phyloP scores from a whole-genome alignment of 2,113 vertebrate species.

The Sterrhoptilus dennistouni region DNA sequence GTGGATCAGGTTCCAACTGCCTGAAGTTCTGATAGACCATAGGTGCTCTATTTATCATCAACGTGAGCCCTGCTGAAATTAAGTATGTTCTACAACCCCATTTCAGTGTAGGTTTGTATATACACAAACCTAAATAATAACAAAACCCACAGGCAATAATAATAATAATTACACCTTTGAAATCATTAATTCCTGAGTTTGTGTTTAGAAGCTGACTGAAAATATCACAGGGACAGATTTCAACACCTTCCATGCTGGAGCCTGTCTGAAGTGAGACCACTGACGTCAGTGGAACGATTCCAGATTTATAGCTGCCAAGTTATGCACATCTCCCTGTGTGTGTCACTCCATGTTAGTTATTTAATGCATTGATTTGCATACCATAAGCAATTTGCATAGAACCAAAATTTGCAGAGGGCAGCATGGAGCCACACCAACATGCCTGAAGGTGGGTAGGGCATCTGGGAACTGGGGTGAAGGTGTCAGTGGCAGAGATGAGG shows the following conservation, averaged over 20 bases:
- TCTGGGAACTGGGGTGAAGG: background rate
- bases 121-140: background rate
- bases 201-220: constrained; percentile 28
- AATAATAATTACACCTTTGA: background rate
- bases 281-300: constrained; percentile 62
- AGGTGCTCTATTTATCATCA: background rate
- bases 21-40: background rate
- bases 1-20: background rate
- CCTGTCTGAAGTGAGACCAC: constrained; percentile 16
- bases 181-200: background rate
- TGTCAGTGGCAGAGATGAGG: background rate
- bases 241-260: constrained; percentile 14
- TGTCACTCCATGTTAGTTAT: constrained; percentile 53
- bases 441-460: background rate
- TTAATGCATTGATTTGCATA: constrained; percentile 56
- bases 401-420: background rate
- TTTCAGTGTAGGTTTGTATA: background rate
- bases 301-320: constrained; percentile 66
- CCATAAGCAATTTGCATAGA: constrained; percentile 13
- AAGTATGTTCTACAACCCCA: background rate
- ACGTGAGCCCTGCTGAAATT: background rate
- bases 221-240: constrained; percentile 44
- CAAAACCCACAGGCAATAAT: background rate
- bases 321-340: constrained; percentile 48
- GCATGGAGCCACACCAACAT: background rate